Percentiles rank a stretch among this genome's conserved stretches.
Conservation (phyloP, 2,797 vertebrate species). For the Gallinago stenura region DNA sequence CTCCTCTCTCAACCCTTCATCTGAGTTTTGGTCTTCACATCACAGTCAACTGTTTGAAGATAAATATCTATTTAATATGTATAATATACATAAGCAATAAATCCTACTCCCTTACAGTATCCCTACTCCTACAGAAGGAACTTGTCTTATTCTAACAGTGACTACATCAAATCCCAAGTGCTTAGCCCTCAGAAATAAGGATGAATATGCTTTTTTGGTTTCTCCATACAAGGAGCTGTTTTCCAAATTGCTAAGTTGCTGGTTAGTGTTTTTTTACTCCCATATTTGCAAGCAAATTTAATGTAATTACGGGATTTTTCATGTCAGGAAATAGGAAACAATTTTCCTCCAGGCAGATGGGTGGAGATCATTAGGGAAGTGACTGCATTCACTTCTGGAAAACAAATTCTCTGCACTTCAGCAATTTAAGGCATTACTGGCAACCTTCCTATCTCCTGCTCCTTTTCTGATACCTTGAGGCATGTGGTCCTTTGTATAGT, state of each 20-base stretch:
- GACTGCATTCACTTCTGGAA: not conserved
- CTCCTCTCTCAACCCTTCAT: not conserved
- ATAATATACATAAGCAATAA: not conserved
- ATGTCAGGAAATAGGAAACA: constrained; percentile 44
- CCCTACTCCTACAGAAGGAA: not conserved
- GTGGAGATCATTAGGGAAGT: constrained; percentile 36
- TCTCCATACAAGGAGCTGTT: not conserved
- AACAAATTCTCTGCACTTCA: not conserved
- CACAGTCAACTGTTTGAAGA: not conserved
- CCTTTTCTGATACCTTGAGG: not conserved
- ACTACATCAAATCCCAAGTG: not conserved
- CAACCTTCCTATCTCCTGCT: not conserved
- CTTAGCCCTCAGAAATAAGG: not conserved
- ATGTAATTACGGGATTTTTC: constrained; percentile 38
- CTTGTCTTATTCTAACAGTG: not conserved
- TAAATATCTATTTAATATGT: not conserved
- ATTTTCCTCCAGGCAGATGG: constrained; percentile 23
- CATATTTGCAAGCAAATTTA: not conserved
- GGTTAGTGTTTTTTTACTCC: not conserved
- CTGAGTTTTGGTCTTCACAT: not conserved
- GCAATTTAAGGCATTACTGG: not conserved
- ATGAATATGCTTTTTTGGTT: not conserved
- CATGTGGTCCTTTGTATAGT: not conserved
- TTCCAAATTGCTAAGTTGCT: not conserved
- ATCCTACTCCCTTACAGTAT: not conserved